Conservation (phyloP, 2,888 invertebrate genomes). For the Osmoderma eremita region DNA sequence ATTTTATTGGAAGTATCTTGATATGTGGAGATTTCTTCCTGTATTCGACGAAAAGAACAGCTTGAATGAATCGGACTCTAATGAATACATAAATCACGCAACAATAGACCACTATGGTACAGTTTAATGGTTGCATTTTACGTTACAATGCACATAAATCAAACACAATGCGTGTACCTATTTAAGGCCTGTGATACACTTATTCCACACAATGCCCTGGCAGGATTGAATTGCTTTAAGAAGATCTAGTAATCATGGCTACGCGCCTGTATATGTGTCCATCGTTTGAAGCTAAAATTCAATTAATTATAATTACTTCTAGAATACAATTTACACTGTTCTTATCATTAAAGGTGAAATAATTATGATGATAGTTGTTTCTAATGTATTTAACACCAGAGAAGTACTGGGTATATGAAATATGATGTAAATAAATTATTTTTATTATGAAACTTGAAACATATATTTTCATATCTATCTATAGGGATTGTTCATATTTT, state of each 20-base stretch:
- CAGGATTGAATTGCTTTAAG: not conserved
- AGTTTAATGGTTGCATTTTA: constrained; percentile 29
- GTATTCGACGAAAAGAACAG: constrained; percentile 16
- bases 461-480: too few relatives aligned
- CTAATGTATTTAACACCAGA: too few relatives aligned
- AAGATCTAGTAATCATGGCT: not conserved
- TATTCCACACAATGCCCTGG: not conserved
- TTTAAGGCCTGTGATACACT: constrained; percentile 5
- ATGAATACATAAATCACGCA: constrained; percentile 32
- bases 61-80: constrained; percentile 32
- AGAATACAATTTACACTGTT: not conserved
- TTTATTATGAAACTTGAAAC: too few relatives aligned
- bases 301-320: not conserved
- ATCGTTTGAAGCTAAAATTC: not conserved
- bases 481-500: too few relatives aligned
- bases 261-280: not conserved
- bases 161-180: constrained; percentile 9
- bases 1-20: not conserved
- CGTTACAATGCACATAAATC: constrained; percentile 26
- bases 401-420: too few relatives aligned
- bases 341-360: too few relatives aligned
- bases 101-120: constrained; percentile 24
- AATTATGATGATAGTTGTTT: too few relatives aligned
- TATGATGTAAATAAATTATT: too few relatives aligned
- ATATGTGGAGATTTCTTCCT: not conserved